A percentile compares a stretch with the other conserved stretches of the same genome.
Conservation (phyloP, 1,140 invertebrate species). For the Popillia japonica region DNA sequence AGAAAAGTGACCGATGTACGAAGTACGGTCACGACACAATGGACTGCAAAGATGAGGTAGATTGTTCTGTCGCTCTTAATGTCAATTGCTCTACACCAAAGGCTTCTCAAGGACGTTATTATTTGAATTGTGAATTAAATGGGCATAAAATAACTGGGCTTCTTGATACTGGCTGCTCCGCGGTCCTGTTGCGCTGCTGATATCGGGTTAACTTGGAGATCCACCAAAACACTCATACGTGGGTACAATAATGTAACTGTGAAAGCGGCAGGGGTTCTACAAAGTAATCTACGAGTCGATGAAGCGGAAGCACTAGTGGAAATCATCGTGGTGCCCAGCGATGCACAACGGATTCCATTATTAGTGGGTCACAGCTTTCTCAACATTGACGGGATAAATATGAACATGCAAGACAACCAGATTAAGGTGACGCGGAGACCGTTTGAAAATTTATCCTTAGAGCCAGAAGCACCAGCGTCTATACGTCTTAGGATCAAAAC, state of each 20-base stretch:
- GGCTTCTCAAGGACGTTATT: background rate
- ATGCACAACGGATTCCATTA: no score
- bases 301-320: background rate
- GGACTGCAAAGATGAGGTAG: background rate
- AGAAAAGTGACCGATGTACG: background rate
- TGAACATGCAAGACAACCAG: slow-evolving; percentile 5
- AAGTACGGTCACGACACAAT: background rate
- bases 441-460: no score
- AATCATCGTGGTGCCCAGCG: slow-evolving; percentile 27
- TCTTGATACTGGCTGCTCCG: background rate
- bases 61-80: background rate
- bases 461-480: background rate
- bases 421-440: background rate
- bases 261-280: background rate
- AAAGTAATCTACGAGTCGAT: slow-evolving; percentile 5
- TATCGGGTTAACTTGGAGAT: background rate
- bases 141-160: background rate
- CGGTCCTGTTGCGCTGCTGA: background rate
- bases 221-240: background rate
- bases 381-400: background rate
- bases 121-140: background rate
- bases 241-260: slow-evolving; percentile 7
- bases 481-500: background rate
- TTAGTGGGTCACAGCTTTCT: slow-evolving; percentile 5
- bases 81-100: background rate